Evolutionary conservation across 2,113 vertebrate genomes (phyloP).

Genomic region (Misgurnus mizolepis): DNA sequence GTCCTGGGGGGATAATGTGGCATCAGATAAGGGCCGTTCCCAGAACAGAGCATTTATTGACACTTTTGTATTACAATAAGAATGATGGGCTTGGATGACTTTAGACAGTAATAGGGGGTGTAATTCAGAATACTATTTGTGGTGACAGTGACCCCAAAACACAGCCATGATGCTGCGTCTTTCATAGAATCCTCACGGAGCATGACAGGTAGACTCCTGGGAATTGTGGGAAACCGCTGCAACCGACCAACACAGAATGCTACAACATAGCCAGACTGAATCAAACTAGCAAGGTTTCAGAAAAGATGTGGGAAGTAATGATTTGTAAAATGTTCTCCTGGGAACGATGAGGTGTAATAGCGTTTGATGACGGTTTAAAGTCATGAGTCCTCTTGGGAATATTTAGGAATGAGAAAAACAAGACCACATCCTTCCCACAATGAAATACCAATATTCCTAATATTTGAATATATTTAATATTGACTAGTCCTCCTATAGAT

Average conservation of each 20-base stretch:
- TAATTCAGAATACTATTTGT: constrained; percentile 18
- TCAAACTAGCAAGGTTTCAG: constrained; percentile 33
- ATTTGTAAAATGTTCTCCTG: constrained; percentile 43
- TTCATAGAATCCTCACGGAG: constrained; percentile 35
- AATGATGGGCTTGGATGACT: constrained; percentile 73
- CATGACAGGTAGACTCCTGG: constrained; percentile 48
- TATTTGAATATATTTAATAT: not conserved
- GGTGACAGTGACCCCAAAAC: constrained; percentile 38
- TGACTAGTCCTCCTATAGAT: not conserved
- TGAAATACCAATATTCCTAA: not conserved
- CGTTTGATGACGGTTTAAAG: constrained; percentile 11
- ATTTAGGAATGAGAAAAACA: constrained; percentile 29
- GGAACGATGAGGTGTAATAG: constrained; percentile 42
- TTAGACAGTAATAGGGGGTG: constrained; percentile 51
- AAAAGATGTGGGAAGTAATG: constrained; percentile 22
- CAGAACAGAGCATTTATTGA: constrained; percentile 72
- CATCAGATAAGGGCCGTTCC: constrained; percentile 76
- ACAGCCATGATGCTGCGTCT: constrained; percentile 39
- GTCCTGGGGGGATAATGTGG: constrained; percentile 64
- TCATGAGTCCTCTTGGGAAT: constrained; percentile 19
- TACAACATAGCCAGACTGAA: not conserved
- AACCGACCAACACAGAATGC: constrained; percentile 4
- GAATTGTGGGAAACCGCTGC: constrained; percentile 43
- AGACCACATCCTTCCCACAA: constrained; percentile 29
- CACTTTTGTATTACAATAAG: constrained; percentile 70